phyloP scores from a whole-genome alignment of 2,888 invertebrate species.

The Zaprionus bogoriensis region DNA sequence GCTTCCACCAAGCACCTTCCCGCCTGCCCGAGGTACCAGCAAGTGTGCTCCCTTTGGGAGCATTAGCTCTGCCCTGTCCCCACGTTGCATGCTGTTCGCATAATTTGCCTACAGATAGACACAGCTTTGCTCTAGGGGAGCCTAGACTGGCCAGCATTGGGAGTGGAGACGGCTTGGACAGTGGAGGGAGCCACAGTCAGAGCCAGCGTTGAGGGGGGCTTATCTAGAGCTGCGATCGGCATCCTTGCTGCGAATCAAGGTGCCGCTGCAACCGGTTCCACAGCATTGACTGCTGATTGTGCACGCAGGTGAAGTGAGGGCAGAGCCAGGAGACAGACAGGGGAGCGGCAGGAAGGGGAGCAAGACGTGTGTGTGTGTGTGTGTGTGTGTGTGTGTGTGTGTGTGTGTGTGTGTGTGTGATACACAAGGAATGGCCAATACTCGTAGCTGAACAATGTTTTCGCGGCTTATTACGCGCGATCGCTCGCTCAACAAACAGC shows the following conservation, averaged over 20 bases:
- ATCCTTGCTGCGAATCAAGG: conserved; percentile 61
- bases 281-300: conserved; percentile 42
- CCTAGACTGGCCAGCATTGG: neutral
- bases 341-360: neutral
- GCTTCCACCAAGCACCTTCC: no score
- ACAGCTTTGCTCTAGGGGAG: neutral
- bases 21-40: neutral
- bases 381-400: no score
- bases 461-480: conserved; percentile 80
- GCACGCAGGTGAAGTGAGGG: conserved; percentile 13
- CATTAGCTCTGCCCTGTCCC: conserved; percentile 1
- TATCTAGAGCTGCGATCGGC: conserved; percentile 42
- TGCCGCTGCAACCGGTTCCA: conserved; percentile 64
- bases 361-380: no score
- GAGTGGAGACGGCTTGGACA: no score
- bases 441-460: conserved; percentile 75
- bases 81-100: conserved; percentile 33
- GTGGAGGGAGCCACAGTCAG: no score
- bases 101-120: conserved; percentile 51
- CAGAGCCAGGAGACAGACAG: neutral
- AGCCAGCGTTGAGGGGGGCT: conserved; percentile 17
- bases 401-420: no score
- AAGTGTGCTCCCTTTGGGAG: neutral
- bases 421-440: conserved; percentile 50
- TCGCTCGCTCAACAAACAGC: conserved; percentile 48